Evolutionary conservation across 2,113 vertebrate genomes (phyloP).

Genomic region (Saimiri boliviensis): DNA sequence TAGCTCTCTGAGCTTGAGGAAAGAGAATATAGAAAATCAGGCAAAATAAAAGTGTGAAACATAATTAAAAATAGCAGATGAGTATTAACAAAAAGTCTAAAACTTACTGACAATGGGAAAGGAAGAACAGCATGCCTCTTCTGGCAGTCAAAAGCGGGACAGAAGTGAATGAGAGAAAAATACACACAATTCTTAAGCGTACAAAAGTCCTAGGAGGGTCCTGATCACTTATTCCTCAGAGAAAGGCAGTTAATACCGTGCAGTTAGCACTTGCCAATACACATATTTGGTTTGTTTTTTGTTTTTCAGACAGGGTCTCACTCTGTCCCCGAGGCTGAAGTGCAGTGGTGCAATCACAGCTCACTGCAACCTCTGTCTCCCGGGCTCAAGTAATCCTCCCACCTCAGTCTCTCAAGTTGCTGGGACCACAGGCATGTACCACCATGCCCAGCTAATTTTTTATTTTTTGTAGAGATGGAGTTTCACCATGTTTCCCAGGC

Average conservation of each 20-base stretch:
- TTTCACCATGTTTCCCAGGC: too few species aligned
- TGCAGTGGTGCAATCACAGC: too few species aligned
- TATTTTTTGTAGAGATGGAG: too few species aligned
- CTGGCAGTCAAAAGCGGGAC: neutral
- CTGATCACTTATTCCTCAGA: neutral
- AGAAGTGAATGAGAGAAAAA: neutral
- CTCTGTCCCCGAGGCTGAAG: too few species aligned
- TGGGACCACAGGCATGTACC: too few species aligned
- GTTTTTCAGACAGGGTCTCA: too few species aligned
- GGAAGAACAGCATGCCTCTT: neutral
- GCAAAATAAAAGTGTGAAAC: neutral
- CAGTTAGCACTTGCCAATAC: neutral
- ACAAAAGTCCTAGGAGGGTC: neutral
- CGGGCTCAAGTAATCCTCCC: too few species aligned
- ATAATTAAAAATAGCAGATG: neutral
- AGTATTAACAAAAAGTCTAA: neutral
- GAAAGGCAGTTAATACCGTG: neutral
- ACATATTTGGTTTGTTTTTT: neutral
- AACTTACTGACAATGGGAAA: neutral
- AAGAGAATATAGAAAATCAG: neutral
- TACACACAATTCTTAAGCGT: neutral
- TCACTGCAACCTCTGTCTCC: too few species aligned
- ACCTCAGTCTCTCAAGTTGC: too few species aligned
- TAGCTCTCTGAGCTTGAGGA: neutral
- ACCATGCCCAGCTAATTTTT: too few species aligned